Base-by-base conservation (phyloP, 2,113 vertebrate genomes). In the Xerus inauris region DNA sequence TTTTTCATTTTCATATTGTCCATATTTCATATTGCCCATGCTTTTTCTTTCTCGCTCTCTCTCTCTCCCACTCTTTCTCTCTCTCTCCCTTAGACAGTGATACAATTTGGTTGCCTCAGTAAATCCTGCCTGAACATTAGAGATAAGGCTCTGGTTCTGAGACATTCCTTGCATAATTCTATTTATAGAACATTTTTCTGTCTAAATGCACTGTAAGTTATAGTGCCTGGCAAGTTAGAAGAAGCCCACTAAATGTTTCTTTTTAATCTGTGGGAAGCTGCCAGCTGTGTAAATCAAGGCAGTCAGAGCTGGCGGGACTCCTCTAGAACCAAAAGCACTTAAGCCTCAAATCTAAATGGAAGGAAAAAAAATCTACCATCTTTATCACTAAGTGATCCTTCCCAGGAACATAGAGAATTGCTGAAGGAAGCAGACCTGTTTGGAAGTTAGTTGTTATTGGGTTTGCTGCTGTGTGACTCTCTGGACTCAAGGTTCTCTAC, bases 171-270 rank as follows among this genome's bases (percentile, higher is more conserved):
- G 16, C 91, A 94, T 89, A 83, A 72, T 32, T 96, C 57, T 91
- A 96, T 91, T 95, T 97, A 86, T 76, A 75, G 91, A 94, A 97
- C 89, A 76, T 94, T 93, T 87, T 95, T 91, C 86, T 86, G 49
- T 87, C 85, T 79, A 71, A 83, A 82, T 89, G 93, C n/a, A 59
- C 77, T 84, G 12, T 94, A 96, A 95, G 87, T 95, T 83, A 94
- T 54, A 88, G 82, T 67, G 64, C 75, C 73, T 95, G 94, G 87
- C 89, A 95, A 86, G 28, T 32, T 38, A 94, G 93, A 89, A 92
- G 92, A 71, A 75, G 51, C 65, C 38, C 65, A 28, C 35, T 35
- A 85, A 87, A 71, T 93, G 65, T 85, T 96, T 85, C 69, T 86
- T 75, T 97, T 87, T 83, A 30, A 45, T 96, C 94, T 64, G 71